A percentile compares a stretch with the other conserved stretches of the same genome.
phyloP scores from a whole-genome alignment of 1,140 invertebrate species.

The Cyclargus thomasi region DNA sequence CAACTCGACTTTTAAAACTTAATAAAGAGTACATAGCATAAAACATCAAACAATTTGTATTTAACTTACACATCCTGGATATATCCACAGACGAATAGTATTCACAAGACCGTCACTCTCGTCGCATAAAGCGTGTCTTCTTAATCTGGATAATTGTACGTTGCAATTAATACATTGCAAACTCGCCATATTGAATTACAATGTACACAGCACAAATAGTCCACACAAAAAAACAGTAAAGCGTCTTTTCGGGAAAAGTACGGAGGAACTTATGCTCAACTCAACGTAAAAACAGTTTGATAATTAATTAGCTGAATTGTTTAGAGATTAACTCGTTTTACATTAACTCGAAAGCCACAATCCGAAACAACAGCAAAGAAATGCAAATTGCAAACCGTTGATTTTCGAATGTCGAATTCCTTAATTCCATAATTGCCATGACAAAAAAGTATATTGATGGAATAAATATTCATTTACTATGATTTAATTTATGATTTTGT shows the following conservation, averaged over 20 bases:
- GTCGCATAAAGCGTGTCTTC: conserved; percentile 20
- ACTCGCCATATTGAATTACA: conserved; percentile 21
- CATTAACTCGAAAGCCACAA: conserved; percentile 18
- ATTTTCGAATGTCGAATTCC: neutral
- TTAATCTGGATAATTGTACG: conserved; percentile 19
- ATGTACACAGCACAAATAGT: too few species aligned
- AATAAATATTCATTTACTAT: too few species aligned
- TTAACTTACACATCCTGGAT: conserved; percentile 24
- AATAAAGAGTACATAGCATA: neutral
- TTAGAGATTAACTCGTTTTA: too few species aligned
- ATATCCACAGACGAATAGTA: conserved; percentile 24
- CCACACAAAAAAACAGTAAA: conserved; percentile 16
- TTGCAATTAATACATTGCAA: conserved; percentile 27
- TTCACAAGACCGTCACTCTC: conserved; percentile 22
- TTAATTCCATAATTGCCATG: neutral
- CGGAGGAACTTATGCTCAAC: conserved; percentile 22
- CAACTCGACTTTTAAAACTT: neutral
- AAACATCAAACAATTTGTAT: conserved; percentile 11
- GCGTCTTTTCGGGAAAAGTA: conserved; percentile 24
- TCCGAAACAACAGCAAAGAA: conserved; percentile 21
- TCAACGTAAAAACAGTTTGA: conserved; percentile 21
- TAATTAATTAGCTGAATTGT: conserved; percentile 20
- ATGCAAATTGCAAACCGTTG: neutral
- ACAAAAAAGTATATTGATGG: too few species aligned
- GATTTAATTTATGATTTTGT: neutral